Base-by-base conservation (phyloP, 2,888 invertebrate genomes). In the Tetranychus piercei region DNA sequence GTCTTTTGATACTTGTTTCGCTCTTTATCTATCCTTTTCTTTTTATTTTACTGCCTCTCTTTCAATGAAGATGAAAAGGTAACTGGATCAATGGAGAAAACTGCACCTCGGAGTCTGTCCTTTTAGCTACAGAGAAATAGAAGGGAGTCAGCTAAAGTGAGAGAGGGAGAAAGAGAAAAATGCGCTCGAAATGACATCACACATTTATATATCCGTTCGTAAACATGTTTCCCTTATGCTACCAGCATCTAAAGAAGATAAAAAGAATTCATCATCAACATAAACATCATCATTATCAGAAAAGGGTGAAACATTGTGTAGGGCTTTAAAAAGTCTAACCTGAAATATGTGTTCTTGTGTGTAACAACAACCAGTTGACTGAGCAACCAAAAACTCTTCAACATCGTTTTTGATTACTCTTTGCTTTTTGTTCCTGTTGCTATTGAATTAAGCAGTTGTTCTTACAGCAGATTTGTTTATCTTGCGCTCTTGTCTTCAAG, bases 101-200 rank as follows among this genome's bases (percentile, higher is more conserved):
- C 22, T 69, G n/a, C 9, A 69, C 22, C n/a, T 23, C 22, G 69
- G 22, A 23, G 69, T 23, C 69, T 69, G 22, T 69, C 69, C 69
- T 23, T 69, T 20, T 55, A 2, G 11, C 8, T 15, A 15, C 55
- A 55, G n/a, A 69, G 22, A 69, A 9, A 23, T 69, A 2, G 1
- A 15, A 55, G 77, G 85, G 85, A 22, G 84, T 34, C 34, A 72
- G 72, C 44, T 6, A 72, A 20, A 72, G 23, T 22, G 43, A 71
- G 71, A 71, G 71, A 71, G 20, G 9, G 67, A 67, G 67, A 67
- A 9, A 2, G 67, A 67, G 67, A 67, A 67, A 22, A n/a, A 22
- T 22, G 69, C 18, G 69, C 69, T 69, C 11, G 22, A 20, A 69
- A 23, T 23, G 20, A 69, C 22, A 69, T 23, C 69, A 69, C 69